Evolutionary conservation across 1,140 invertebrate species (phyloP), one percentile per base, ranked within the genome.

Genomic region (Drosophila rufa): DNA sequence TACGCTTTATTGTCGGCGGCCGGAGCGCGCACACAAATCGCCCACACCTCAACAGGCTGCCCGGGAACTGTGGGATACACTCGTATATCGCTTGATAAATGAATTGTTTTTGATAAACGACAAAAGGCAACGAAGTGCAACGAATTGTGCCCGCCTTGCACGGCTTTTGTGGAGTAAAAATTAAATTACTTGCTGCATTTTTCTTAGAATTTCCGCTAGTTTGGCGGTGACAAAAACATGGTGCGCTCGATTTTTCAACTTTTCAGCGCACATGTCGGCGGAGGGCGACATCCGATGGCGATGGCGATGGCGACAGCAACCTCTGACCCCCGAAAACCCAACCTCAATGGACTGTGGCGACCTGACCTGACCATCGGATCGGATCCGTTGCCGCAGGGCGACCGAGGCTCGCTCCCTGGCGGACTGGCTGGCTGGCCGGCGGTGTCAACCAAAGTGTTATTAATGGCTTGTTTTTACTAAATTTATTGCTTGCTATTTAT

Each of bases 401-500:
- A 55, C 30, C 15, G 64, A 43, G 50, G 56, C 65, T 73, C 46
- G 51, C 38, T 19, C 51, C 36, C 3, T 36, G 50, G 50, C 30
- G 19, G 30, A 36, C 17, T 45, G 33, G 33, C 33, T 36, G 33
- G 30, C 30, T 82, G 56, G 45, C 45, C 75, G 64, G 79, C 56
- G 58, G 74, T 69, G 84, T 87, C 84, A 89, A 90, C 84, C 81
- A 90, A 89, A 90, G 81, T 89, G 84, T 89, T 89, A 89, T 89
- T 89, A 89, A 89, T 89, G 85, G 85, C 84, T 89, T 89, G 84
- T 89, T 89, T 89, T 89, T 90, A 89, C 85, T 89, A 90, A 89
- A 89, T 89, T 89, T 89, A 89, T 89, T 90, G 85, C 85, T 89
- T 81, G 78, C 79, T 89, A 84, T 89, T 89, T 89, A 81, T 90